phyloP scores from a whole-genome alignment of 2,113 vertebrate species.

The Puffinus mauretanicus region DNA sequence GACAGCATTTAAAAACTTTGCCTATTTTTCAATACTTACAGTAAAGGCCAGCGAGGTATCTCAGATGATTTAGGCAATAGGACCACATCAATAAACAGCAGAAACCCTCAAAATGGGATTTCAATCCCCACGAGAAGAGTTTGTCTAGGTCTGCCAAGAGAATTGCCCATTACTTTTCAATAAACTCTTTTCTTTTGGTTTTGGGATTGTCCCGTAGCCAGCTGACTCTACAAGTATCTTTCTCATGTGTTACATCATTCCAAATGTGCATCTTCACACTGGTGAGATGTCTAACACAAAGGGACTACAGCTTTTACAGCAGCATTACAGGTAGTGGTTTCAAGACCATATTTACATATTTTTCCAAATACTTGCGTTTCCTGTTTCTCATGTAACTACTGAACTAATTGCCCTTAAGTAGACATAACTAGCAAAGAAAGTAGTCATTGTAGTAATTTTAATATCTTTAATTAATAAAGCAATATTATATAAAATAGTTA shows the following conservation, averaged over 20 bases:
- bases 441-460: not conserved
- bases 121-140: not conserved
- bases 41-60: not conserved
- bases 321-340: not conserved
- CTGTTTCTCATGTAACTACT: not conserved
- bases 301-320: not conserved
- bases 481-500: not conserved
- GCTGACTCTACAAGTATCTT: not conserved
- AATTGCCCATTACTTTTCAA: not conserved
- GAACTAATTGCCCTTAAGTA: not conserved
- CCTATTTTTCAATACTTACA: not conserved
- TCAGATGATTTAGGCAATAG: not conserved
- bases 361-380: not conserved
- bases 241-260: not conserved
- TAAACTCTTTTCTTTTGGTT: not conserved
- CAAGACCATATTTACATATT: not conserved
- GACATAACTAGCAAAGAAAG: not conserved
- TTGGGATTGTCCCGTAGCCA: not conserved
- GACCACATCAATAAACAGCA: not conserved
- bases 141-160: not conserved
- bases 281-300: not conserved
- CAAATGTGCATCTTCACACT: not conserved
- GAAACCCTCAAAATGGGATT: not conserved
- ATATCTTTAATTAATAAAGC: not conserved
- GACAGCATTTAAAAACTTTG: not conserved